A percentile compares a stretch with the other conserved stretches of the same genome.
Evolutionary conservation across 2,888 invertebrate species (phyloP).

Genomic region (Alitta virens): DNA sequence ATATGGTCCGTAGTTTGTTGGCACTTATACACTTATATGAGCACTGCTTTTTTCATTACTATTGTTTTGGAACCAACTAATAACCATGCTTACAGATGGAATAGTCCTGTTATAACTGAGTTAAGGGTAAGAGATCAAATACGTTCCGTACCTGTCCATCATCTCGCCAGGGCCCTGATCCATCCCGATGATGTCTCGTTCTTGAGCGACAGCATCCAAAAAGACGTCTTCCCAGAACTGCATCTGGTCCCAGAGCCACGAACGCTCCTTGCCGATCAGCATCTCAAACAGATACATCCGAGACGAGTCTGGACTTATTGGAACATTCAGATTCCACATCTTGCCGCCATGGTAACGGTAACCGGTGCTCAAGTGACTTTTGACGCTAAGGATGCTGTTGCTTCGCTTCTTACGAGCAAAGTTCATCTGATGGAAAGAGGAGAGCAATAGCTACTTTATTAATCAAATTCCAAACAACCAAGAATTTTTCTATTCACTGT

Average conservation of each 20-base stretch:
- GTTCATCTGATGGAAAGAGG: background rate
- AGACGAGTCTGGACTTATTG: conserved; percentile 79
- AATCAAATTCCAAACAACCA: no score
- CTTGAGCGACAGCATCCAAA: conserved; percentile 93
- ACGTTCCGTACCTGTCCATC: conserved; percentile 85
- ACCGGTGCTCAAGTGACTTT: conserved; percentile 83
- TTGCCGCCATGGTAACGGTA: conserved; percentile 84
- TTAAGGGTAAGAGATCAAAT: no score
- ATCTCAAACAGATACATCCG: conserved; percentile 89
- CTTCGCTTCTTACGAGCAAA: conserved; percentile 67
- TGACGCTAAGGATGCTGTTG: conserved; percentile 87
- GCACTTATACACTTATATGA: background rate
- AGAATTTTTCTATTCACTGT: no score
- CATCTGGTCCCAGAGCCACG: conserved; percentile 89
- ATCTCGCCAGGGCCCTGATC: conserved; percentile 98
- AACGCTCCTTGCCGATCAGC: conserved; percentile 69
- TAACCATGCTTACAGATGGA: background rate
- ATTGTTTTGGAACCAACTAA: background rate
- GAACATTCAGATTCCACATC: conserved; percentile 78
- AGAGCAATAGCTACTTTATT: no score
- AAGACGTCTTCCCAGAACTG: conserved; percentile 98
- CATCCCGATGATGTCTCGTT: conserved; percentile 97
- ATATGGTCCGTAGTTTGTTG: no score
- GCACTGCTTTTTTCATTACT: background rate
- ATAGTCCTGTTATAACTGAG: background rate